Evolutionary conservation across 1,140 invertebrate genomes (phyloP).

Genomic region (Drosophila mojavensis): DNA sequence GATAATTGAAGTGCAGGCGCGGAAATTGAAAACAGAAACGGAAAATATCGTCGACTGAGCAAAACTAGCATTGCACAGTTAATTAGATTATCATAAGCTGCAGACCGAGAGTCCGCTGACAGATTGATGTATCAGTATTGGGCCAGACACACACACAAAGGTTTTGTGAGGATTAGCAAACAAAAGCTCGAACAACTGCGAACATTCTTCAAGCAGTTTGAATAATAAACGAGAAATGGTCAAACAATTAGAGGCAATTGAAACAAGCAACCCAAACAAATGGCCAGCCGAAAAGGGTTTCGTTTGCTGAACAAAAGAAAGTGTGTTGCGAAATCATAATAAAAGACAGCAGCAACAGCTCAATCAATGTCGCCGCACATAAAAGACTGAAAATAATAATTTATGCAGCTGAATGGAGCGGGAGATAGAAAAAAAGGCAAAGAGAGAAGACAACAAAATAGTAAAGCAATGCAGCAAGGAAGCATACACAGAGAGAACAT

Average conservation of each 20-base stretch:
- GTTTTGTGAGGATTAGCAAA: constrained; percentile 14
- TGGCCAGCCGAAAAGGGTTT: constrained; percentile 12
- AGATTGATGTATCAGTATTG: constrained; percentile 1
- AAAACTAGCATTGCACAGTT: constrained; percentile 18
- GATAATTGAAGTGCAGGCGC: constrained; percentile 71
- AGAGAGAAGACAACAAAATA: constrained; percentile 2
- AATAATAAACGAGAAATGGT: constrained; percentile 42
- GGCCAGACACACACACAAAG: background rate
- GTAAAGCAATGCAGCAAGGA: background rate
- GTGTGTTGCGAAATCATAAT: constrained; percentile 7
- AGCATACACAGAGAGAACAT: constrained; percentile 12
- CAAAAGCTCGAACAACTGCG: constrained; percentile 25
- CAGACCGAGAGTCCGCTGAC: background rate
- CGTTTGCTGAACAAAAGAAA: background rate
- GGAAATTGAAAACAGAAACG: constrained; percentile 68
- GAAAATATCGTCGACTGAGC: constrained; percentile 50
- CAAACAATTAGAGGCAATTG: constrained; percentile 68
- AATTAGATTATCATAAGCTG: constrained; percentile 41
- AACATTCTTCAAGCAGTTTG: constrained; percentile 43
- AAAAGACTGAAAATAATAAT: constrained; percentile 68
- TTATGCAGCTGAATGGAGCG: constrained; percentile 68
- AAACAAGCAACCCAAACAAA: constrained; percentile 44
- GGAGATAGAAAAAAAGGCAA: constrained; percentile 35
- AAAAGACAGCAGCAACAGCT: constrained; percentile 62
- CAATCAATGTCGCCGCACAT: constrained; percentile 69